Evolutionary conservation across 2,797 vertebrate species (phyloP).

Genomic region (Hippopotamyrus pictus): DNA sequence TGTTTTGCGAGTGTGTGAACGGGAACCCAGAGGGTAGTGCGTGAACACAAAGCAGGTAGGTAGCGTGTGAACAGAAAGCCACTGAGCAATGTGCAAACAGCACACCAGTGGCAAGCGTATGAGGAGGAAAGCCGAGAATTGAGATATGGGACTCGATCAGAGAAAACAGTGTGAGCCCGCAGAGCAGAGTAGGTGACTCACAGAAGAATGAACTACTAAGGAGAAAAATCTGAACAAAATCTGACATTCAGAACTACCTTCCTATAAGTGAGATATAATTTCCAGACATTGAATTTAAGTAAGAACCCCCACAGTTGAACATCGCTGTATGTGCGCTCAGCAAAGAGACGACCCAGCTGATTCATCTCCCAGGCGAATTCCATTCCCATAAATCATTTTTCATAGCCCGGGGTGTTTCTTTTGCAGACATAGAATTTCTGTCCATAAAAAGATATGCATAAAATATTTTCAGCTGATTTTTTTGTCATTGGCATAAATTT

Average conservation of each 20-base stretch:
- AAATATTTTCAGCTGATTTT: not conserved
- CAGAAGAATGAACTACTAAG: not conserved
- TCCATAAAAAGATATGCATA: not conserved
- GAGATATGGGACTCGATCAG: not conserved
- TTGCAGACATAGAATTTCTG: conserved; percentile 3
- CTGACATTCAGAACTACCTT: conserved; percentile 1
- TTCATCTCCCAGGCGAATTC: not conserved
- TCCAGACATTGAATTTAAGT: conserved; percentile 2
- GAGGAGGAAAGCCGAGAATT: not conserved
- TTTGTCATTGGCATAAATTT: conserved; percentile 1
- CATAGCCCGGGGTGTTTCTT: not conserved
- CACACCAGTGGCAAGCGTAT: not conserved
- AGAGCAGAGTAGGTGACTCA: not conserved
- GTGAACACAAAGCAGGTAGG: not conserved
- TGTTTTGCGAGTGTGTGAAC: not conserved
- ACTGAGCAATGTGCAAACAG: not conserved
- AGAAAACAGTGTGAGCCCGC: not conserved
- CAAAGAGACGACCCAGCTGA: not conserved
- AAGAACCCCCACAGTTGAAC: not conserved
- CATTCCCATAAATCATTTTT: conserved; percentile 7
- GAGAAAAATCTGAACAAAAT: not conserved
- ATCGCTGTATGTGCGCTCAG: not conserved
- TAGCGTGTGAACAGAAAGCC: not conserved
- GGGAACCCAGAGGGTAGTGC: not conserved
- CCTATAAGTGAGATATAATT: not conserved